phyloP scores from a whole-genome alignment of 2,113 vertebrate genomes.

The Cheirogaleus medius region DNA sequence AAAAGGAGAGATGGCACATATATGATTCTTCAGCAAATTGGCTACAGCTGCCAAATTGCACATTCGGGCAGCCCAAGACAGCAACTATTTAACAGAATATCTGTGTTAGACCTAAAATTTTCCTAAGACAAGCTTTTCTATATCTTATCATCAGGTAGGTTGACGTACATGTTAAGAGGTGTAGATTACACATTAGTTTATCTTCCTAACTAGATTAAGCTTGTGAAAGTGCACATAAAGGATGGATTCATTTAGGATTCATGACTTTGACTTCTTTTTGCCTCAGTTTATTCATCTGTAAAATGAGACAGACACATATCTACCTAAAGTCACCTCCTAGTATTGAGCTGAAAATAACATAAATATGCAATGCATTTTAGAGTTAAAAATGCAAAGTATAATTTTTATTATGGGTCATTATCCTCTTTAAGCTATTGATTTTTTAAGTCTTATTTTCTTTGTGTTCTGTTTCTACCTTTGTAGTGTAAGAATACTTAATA shows the following conservation, averaged over 20 bases:
- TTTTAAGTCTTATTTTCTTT: background rate
- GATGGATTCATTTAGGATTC: background rate
- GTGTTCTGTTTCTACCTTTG: background rate
- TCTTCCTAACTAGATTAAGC: background rate
- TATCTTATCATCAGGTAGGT: slow-evolving; percentile 39
- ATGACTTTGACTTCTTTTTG: background rate
- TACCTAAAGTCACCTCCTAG: background rate
- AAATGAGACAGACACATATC: background rate
- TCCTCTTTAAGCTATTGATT: background rate
- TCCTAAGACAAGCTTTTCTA: slow-evolving; percentile 52
- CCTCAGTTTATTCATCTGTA: background rate
- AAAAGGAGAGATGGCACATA: slow-evolving; percentile 43
- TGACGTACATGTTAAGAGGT: background rate
- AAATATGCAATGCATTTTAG: background rate
- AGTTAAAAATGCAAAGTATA: background rate
- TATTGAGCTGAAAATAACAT: background rate
- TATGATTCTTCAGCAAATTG: slow-evolving; percentile 73
- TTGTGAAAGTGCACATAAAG: background rate
- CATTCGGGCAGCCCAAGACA: slow-evolving; percentile 46
- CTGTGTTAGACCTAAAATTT: slow-evolving; percentile 59
- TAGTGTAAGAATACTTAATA: background rate
- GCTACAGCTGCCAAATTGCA: slow-evolving; percentile 69
- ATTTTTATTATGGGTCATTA: background rate
- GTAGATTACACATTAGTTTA: background rate
- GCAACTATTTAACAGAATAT: slow-evolving; percentile 50